Conservation (phyloP, 2,888 invertebrate species). For the Caenorhabditis sp. region DNA sequence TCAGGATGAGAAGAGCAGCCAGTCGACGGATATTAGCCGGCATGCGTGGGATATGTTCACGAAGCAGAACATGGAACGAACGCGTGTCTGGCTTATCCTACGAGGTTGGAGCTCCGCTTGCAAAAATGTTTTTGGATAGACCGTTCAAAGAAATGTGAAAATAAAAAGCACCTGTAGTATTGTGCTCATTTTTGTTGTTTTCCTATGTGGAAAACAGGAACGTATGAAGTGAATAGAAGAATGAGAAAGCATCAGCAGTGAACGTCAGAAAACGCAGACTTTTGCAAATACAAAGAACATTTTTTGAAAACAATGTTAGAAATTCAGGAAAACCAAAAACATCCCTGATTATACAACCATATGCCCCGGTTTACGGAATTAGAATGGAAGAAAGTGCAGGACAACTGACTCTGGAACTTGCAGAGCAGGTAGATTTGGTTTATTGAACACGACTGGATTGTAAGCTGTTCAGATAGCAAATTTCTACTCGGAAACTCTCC, state of each 20-base stretch:
- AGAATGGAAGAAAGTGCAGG: constrained; percentile 87
- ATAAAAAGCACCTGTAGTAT: constrained; percentile 10
- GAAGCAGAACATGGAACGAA: constrained; percentile 86
- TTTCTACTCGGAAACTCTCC: constrained; percentile 56
- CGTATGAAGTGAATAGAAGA: neutral
- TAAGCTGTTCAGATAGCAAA: constrained; percentile 56
- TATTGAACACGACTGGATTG: neutral
- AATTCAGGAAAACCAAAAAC: constrained; percentile 63
- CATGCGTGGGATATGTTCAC: constrained; percentile 85
- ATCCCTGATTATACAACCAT: constrained; percentile 87
- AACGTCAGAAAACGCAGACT: neutral
- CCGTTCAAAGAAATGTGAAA: neutral
- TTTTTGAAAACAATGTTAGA: neutral
- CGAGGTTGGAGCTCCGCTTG: constrained; percentile 80
- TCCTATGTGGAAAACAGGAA: neutral
- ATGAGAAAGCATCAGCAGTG: neutral
- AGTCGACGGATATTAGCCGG: constrained; percentile 78
- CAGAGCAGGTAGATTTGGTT: constrained; percentile 49
- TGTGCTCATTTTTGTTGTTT: neutral
- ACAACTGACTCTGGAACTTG: constrained; percentile 64
- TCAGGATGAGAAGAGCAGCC: constrained; percentile 86
- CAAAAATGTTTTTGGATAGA: constrained; percentile 10
- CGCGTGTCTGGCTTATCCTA: constrained; percentile 88
- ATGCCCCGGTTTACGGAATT: constrained; percentile 88
- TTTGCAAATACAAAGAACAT: neutral